Conservation (phyloP, 2,113 vertebrate genomes). For the Chaetura pelagica region DNA sequence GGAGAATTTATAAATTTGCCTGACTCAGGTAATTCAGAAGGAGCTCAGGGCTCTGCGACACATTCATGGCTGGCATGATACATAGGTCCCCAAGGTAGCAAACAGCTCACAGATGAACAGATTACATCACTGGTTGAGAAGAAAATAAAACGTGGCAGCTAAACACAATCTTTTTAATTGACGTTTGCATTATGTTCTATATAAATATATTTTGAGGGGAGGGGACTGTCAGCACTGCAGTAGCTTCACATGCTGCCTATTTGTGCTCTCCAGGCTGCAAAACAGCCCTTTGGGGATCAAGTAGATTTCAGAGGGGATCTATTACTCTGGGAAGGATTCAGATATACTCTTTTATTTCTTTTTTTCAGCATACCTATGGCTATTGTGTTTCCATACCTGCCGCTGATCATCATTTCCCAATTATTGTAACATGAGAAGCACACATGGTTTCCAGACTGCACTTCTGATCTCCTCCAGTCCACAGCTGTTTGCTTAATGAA, state of each 20-base stretch:
- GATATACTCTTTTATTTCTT: background rate
- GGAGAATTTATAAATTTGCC: background rate
- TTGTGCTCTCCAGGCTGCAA: background rate
- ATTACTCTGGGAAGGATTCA: constrained; percentile 23
- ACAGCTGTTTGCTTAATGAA: constrained; percentile 70
- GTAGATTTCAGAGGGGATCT: constrained; percentile 40
- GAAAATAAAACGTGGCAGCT: constrained; percentile 23
- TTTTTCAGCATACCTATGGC: constrained; percentile 31
- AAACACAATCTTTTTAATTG: constrained; percentile 46
- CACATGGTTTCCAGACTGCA: constrained; percentile 66
- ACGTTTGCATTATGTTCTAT: background rate
- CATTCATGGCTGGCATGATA: background rate
- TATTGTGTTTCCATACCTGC: constrained; percentile 66
- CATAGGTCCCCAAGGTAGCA: background rate
- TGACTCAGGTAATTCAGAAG: background rate
- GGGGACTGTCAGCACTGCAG: constrained; percentile 57
- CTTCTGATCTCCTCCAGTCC: constrained; percentile 49
- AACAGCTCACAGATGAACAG: constrained; percentile 5
- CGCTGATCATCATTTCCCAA: constrained; percentile 64
- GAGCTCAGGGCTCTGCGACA: background rate
- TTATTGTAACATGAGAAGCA: constrained; percentile 65
- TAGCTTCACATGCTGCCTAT: constrained; percentile 43
- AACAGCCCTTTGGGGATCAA: background rate
- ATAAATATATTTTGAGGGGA: constrained; percentile 63
- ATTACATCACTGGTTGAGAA: constrained; percentile 23